Evolutionary conservation across 1,140 invertebrate genomes (phyloP).

Genomic region (Drosophila quadrilineata): DNA sequence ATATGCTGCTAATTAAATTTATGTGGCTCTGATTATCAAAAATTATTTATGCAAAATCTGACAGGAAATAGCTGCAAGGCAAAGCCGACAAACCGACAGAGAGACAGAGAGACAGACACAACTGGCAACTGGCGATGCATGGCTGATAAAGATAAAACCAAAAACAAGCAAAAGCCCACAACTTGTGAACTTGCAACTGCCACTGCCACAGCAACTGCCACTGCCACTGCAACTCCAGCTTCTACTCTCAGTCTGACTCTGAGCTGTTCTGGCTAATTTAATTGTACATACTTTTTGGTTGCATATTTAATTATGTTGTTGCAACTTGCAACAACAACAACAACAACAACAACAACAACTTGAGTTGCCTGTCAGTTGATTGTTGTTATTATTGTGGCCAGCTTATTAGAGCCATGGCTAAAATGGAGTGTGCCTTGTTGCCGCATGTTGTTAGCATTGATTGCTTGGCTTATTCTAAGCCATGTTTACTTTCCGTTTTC

Average conservation of each 20-base stretch:
- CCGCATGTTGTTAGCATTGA: too few relatives aligned
- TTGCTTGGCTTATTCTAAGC: too few relatives aligned
- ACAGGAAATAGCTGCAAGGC: constrained; percentile 74
- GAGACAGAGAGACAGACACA: too few relatives aligned
- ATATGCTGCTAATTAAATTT: constrained; percentile 79
- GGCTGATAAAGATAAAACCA: constrained; percentile 41
- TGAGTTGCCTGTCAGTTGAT: constrained; percentile 14
- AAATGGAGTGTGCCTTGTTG: constrained; percentile 15
- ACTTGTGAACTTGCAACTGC: constrained; percentile 20
- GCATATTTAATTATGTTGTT: constrained; percentile 71
- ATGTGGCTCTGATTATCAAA: constrained; percentile 78
- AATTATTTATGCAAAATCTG: constrained; percentile 80
- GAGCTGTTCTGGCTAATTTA: constrained; percentile 60
- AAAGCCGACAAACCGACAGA: constrained; percentile 15
- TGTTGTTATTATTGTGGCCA: constrained; percentile 1
- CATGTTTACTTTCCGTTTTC: too few relatives aligned
- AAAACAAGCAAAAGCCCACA: constrained; percentile 8
- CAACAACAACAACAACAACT: too few relatives aligned
- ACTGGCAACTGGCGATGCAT: constrained; percentile 41
- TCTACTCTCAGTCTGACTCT: constrained; percentile 16
- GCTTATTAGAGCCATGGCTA: constrained; percentile 14
- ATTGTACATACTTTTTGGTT: constrained; percentile 75
- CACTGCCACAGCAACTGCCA: constrained; percentile 24
- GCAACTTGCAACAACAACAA: too few relatives aligned
- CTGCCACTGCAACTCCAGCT: constrained; percentile 28